phyloP scores from a whole-genome alignment of 2,113 vertebrate species.

The Zapornia atra region DNA sequence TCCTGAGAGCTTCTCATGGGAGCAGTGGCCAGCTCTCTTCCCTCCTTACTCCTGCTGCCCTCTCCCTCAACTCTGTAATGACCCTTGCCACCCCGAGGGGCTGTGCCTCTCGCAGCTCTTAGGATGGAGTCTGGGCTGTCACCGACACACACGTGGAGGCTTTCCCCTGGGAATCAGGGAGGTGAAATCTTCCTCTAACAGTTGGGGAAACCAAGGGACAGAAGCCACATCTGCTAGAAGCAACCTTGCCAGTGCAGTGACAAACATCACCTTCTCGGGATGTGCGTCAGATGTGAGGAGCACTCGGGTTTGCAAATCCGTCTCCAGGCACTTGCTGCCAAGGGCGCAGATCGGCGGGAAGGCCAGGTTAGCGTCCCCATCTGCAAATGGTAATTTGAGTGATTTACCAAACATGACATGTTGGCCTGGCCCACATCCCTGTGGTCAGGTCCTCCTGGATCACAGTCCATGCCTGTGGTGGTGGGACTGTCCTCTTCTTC shows the following conservation, averaged over 20 bases:
- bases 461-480: not conserved
- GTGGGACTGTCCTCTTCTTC: not conserved
- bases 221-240: not conserved
- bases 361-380: not conserved
- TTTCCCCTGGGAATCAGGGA: not conserved
- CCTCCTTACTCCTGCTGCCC: not conserved
- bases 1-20: not conserved
- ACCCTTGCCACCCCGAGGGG: not conserved
- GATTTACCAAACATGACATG: not conserved
- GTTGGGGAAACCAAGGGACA: not conserved
- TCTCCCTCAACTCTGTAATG: not conserved
- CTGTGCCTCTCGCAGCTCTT: not conserved
- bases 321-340: not conserved
- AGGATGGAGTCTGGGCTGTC: not conserved
- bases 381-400: not conserved
- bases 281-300: not conserved
- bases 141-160: accelerated
- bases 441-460: not conserved
- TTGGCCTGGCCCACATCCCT: not conserved
- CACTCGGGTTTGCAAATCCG: not conserved
- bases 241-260: not conserved
- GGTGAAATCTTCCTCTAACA: not conserved
- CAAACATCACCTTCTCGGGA: not conserved
- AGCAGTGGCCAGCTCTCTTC: not conserved
- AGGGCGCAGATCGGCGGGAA: not conserved